Conservation (phyloP, 2,113 vertebrate species). For the Ancistrus triradiatus region DNA sequence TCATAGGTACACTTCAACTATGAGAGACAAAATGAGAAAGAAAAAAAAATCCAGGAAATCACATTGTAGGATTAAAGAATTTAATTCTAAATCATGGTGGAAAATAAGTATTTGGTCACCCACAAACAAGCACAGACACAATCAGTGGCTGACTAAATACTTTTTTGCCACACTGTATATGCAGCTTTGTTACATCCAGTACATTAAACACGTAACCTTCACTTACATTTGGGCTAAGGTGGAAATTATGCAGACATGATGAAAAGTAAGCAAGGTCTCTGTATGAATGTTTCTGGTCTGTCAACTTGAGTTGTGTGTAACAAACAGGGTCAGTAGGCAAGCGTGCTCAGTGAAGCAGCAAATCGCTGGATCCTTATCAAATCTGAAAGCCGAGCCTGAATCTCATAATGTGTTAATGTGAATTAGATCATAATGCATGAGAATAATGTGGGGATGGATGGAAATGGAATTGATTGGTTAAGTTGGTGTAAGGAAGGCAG, state of each 20-base stretch:
- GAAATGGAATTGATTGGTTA: slow-evolving; percentile 17
- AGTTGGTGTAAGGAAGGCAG: neutral
- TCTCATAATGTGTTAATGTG: slow-evolving; percentile 57
- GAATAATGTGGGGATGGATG: slow-evolving; percentile 45
- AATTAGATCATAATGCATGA: slow-evolving; percentile 57
- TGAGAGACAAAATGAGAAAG: too few relatives aligned
- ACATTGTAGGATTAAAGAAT: too few relatives aligned
- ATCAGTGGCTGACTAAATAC: too few relatives aligned
- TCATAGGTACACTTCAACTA: too few relatives aligned
- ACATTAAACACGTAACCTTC: neutral
- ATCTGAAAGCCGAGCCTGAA: slow-evolving; percentile 45
- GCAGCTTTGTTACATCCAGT: too few relatives aligned
- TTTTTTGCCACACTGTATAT: too few relatives aligned
- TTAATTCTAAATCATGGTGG: too few relatives aligned
- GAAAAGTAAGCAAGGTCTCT: neutral
- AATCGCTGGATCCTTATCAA: slow-evolving; percentile 47
- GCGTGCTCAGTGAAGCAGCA: slow-evolving; percentile 10
- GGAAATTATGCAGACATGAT: neutral
- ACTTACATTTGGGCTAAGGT: neutral
- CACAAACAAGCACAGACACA: too few relatives aligned
- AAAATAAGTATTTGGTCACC: too few relatives aligned
- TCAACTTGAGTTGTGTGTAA: slow-evolving; percentile 12
- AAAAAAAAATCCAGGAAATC: too few relatives aligned
- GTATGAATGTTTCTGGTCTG: neutral
- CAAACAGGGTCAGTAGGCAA: neutral